These are phyloP conservation scores for Glaucidium brasilianum DNA, from an alignment of 2,113 vertebrate genomes.

Conservation along the genomic window DNA sequence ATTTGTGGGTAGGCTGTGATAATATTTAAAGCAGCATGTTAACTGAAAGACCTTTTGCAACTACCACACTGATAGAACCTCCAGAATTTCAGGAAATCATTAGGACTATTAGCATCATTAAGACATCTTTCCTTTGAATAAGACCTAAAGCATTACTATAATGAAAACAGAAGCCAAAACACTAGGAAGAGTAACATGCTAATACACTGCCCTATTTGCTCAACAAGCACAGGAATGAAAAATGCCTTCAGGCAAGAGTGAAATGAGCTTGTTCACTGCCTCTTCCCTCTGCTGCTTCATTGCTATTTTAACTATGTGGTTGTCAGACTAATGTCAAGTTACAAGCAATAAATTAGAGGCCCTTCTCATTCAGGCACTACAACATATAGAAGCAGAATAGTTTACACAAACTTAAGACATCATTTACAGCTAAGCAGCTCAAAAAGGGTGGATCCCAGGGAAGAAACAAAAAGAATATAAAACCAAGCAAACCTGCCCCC, in stretches of 20 bases:
- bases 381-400: accelerated
- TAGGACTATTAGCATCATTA: neutral
- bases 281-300: neutral
- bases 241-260: neutral
- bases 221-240: neutral
- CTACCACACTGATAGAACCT: neutral
- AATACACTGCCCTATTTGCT: conserved; percentile 1
- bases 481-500: neutral
- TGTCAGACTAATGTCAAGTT: neutral
- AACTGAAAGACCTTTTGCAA: neutral
- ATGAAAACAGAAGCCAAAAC: neutral
- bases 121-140: neutral
- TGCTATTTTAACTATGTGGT: neutral
- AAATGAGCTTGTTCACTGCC: neutral
- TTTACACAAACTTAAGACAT: neutral
- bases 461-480: neutral
- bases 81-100: neutral
- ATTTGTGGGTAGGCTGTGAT: neutral
- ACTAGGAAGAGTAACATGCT: neutral
- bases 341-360: neutral
- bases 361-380: neutral
- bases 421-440: neutral
- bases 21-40: neutral
- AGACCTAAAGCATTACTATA: neutral
- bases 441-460: neutral